Evolutionary conservation across 2,113 vertebrate genomes (phyloP).

Genomic region (Cygnus atratus): DNA sequence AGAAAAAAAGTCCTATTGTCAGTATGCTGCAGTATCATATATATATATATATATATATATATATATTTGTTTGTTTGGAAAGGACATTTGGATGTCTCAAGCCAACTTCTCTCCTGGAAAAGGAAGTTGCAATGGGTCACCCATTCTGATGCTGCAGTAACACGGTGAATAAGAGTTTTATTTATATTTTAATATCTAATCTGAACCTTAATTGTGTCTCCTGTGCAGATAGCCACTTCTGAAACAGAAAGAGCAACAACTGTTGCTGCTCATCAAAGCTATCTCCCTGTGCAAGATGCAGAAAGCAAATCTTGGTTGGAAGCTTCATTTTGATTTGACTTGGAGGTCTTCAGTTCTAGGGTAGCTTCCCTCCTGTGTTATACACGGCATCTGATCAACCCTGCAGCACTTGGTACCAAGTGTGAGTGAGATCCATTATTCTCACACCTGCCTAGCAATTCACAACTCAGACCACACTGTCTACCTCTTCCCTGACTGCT

Average conservation of each 20-base stretch:
- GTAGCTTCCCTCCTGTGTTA: neutral
- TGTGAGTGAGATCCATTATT: neutral
- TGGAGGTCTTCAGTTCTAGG: neutral
- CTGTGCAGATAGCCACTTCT: neutral
- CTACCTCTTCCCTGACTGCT: neutral
- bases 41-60: too few relatives aligned
- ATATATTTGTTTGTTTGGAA: neutral
- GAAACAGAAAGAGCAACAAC: neutral
- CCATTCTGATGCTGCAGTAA: neutral
- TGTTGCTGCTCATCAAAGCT: neutral
- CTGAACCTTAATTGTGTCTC: neutral
- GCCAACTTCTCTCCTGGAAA: neutral
- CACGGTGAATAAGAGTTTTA: neutral
- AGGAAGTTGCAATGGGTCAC: neutral
- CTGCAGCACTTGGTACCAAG: neutral
- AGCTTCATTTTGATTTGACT: neutral
- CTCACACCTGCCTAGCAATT: neutral
- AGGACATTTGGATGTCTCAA: neutral
- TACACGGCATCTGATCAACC: neutral
- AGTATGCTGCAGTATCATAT: neutral
- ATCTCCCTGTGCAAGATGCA: neutral
- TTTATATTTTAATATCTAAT: neutral
- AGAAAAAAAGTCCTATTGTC: neutral
- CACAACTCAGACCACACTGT: neutral
- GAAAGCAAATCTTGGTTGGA: neutral